Evolutionary conservation across 35 echinoderm and acorn worm genomes (phyloP).

Genomic region (Patiria miniata): DNA sequence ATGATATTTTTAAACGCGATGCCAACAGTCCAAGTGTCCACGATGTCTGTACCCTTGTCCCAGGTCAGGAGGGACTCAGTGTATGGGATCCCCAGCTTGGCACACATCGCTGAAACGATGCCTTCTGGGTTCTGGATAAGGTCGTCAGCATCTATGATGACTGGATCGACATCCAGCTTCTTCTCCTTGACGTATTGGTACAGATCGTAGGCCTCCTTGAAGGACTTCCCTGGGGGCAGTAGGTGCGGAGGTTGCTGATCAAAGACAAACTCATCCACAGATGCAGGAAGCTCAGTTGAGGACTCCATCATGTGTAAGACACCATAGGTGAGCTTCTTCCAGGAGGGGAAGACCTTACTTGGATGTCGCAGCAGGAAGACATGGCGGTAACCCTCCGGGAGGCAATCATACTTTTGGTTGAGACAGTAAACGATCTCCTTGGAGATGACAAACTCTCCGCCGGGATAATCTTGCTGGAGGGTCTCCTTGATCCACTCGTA

Average conservation of each 20-base stretch:
- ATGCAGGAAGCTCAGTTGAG: no score
- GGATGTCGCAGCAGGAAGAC: background rate
- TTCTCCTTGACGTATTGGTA: conserved; percentile 8
- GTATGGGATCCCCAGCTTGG: background rate
- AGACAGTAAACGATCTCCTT: background rate
- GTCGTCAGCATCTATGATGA: background rate
- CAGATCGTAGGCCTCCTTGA: background rate
- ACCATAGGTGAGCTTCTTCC: background rate
- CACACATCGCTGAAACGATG: background rate
- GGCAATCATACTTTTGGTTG: background rate
- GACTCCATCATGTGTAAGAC: background rate
- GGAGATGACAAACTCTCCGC: background rate
- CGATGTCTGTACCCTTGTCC: background rate
- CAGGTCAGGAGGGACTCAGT: background rate
- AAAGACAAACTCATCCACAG: background rate
- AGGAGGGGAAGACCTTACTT: background rate
- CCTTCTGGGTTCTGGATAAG: background rate
- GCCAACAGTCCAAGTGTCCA: background rate
- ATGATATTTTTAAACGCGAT: background rate
- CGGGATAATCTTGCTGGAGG: background rate
- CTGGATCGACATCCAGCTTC: background rate
- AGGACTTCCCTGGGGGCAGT: background rate
- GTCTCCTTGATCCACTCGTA: background rate
- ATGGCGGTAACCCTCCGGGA: background rate
- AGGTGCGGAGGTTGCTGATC: background rate